Evolutionary conservation across 2,797 vertebrate genomes (phyloP).

Genomic region (Anabacerthia variegaticeps): DNA sequence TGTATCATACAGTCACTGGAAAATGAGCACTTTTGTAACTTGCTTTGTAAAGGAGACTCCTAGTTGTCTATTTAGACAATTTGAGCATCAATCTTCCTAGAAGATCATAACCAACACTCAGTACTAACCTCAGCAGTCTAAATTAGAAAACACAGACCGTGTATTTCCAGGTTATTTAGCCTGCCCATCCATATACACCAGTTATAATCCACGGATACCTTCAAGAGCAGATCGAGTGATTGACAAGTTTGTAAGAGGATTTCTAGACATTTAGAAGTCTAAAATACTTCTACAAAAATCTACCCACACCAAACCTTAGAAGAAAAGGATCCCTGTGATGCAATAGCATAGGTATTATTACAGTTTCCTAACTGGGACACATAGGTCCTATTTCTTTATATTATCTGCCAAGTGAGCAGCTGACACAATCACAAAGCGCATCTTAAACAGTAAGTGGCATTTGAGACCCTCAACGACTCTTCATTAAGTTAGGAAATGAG

Average conservation of each 20-base stretch:
- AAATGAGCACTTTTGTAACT: neutral
- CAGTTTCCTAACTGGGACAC: neutral
- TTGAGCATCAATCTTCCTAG: neutral
- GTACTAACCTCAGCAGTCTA: neutral
- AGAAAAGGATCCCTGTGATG: neutral
- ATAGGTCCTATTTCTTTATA: neutral
- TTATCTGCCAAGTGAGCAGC: neutral
- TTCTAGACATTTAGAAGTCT: neutral
- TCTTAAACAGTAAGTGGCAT: neutral
- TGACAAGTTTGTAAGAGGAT: neutral
- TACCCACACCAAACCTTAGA: neutral
- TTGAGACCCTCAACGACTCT: conserved; percentile 3
- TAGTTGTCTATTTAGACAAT: neutral
- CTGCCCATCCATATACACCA: neutral
- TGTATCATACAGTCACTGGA: neutral
- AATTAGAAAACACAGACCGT: neutral
- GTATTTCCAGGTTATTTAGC: neutral
- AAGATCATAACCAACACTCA: neutral
- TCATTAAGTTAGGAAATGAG: conserved; percentile 19
- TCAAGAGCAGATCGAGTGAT: neutral
- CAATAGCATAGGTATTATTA: neutral
- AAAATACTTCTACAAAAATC: neutral
- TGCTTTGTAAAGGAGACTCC: neutral
- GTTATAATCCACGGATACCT: neutral
- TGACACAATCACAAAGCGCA: neutral